These are phyloP conservation scores for Pammene fasciana DNA, from an alignment of 2,888 invertebrate species.

Conservation along the genomic window DNA sequence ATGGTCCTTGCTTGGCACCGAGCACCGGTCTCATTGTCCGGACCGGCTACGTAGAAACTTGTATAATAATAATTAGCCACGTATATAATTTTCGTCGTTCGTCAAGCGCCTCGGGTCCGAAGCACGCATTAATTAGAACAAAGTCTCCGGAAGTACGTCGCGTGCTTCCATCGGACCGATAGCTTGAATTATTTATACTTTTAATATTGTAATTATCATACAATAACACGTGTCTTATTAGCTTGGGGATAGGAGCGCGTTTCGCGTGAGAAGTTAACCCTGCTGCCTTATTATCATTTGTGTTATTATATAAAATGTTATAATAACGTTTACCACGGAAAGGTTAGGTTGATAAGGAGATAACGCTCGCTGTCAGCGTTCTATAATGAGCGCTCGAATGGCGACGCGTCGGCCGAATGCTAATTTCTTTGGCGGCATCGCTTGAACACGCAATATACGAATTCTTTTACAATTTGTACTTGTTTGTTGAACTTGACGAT, in stretches of 20 bases:
- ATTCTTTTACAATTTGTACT: conserved; percentile 74
- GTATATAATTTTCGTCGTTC: conserved; percentile 68
- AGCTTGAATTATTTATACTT: conserved; percentile 82
- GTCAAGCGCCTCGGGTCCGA: conserved; percentile 65
- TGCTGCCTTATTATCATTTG: conserved; percentile 78
- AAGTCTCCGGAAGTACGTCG: conserved; percentile 78
- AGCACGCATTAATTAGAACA: conserved; percentile 70
- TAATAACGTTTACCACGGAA: conserved; percentile 74
- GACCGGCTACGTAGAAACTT: conserved; percentile 42
- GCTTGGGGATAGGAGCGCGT: conserved; percentile 15
- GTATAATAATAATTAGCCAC: conserved; percentile 55
- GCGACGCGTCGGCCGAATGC: conserved; percentile 59
- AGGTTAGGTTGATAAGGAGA: conserved; percentile 77
- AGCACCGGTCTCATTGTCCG: conserved; percentile 11
- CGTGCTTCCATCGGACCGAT: conserved; percentile 75
- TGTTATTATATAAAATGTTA: conserved; percentile 80
- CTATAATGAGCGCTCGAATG: conserved; percentile 61
- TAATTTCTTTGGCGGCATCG: conserved; percentile 65
- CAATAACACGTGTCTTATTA: conserved; percentile 50
- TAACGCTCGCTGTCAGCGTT: conserved; percentile 67
- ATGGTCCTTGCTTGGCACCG: not conserved
- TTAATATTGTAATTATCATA: conserved; percentile 82
- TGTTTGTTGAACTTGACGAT: conserved; percentile 68
- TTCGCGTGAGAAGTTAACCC: conserved; percentile 40
- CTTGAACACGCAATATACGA: conserved; percentile 62